Evolutionary conservation across 2,888 invertebrate genomes (phyloP).

Genomic region (Aphodius granarius): DNA sequence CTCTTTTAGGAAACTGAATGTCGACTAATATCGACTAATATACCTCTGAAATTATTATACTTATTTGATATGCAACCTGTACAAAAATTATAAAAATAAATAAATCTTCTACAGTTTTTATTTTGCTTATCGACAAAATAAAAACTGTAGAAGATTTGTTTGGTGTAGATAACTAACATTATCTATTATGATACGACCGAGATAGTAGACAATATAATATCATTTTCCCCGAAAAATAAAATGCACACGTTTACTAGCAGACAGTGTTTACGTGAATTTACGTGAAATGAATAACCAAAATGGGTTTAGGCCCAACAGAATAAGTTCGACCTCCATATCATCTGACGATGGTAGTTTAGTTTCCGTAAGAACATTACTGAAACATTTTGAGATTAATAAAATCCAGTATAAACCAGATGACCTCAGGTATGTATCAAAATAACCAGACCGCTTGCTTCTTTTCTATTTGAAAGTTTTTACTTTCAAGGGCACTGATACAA

Average conservation of each 20-base stretch:
- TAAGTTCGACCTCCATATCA: background rate
- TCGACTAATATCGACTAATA: conserved; percentile 29
- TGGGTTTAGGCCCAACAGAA: background rate
- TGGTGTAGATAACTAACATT: background rate
- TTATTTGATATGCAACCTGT: too few species aligned
- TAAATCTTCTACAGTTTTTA: background rate
- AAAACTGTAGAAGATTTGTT: background rate
- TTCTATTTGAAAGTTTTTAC: background rate
- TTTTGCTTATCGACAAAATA: too few species aligned
- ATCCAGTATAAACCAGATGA: background rate
- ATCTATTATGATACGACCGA: background rate
- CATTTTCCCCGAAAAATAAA: background rate
- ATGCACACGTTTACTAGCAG: background rate
- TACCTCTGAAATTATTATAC: too few species aligned
- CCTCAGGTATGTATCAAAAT: conserved; percentile 7
- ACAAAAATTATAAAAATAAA: too few species aligned
- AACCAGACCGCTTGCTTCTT: background rate
- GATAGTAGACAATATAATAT: background rate
- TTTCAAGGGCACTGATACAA: conserved; percentile 19
- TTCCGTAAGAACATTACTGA: background rate
- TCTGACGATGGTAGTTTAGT: background rate
- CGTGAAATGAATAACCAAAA: background rate
- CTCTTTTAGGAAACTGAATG: conserved; percentile 34
- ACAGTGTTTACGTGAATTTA: background rate
- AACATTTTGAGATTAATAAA: background rate